Evolutionary conservation across 2,113 vertebrate species (phyloP), one percentile per base, ranked within the genome.

Genomic region (Charadrius vociferus): DNA sequence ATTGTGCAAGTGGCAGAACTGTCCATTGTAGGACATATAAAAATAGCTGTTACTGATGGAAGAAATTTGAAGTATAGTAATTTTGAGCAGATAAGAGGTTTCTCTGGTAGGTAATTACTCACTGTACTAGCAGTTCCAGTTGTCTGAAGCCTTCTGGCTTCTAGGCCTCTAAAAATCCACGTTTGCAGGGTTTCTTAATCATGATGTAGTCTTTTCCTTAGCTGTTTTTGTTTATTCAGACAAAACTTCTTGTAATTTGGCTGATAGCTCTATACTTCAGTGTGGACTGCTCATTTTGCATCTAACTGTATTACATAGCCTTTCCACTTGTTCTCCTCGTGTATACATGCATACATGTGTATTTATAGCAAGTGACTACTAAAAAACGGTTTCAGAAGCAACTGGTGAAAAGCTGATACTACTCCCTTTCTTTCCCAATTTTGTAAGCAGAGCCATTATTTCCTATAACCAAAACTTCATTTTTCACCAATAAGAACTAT

Each of bases 11-110:
- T n/a, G 20, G 9, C 27, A 43, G 41, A 49, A 52, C 8, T 37
- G 22, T 66, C 80, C 20, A 9, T 62, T 0, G 0, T 20, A 61
- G 7, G 22, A 50, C 8, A 4, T 81, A 17, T 1, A 45, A 74
- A 86, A 88, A 47, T 32, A 70, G 11, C 23, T 78, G 10, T 47
- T 24, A 16, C 7, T 90, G 14, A 19, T 92, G 34, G 14, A 81
- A 52, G 22, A 72, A 63, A 72, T 56, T n/a, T n/a, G n/a, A 52
- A 65, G 11, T 41, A 24, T 1, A 37, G 21, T 52, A 32, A 55
- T 36, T 59, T 9, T 65, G 63, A 59, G 37, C 47, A 59, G 24
- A 41, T 77, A 21, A 7, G 18, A 34, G 9, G 7, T 43, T 88
- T 73, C 14, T 84, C 15, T 84, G 19, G 3, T 39, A 45, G 10